Base-by-base conservation (phyloP, 2,797 vertebrate species). In the Hapalemur alaotrensis region DNA sequence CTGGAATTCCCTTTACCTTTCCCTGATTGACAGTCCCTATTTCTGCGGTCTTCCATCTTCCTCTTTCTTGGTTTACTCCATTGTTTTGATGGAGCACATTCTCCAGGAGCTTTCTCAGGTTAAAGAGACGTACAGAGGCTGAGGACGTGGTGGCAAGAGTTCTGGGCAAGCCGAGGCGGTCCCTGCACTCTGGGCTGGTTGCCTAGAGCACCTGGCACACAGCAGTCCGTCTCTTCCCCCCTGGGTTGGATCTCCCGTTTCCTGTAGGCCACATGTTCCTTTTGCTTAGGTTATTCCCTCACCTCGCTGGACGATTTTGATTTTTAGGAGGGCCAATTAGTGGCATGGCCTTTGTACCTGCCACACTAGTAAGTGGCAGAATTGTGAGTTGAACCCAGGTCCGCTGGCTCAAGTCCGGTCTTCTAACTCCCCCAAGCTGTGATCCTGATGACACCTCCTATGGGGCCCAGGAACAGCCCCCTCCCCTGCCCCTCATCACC, bases 111-210 rank as follows among this genome's bases (percentile, higher is more conserved):
- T 61, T 65, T 61, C 43, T 92, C 35, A 25, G 22, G 25, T 43
- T 72, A 1, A 22, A 32, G 67, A 91, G 10, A 9, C 7, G 30
- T 20, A 12, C 2, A 11, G 59, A 43, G 8, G 38, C 59, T 9
- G 2, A 38, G 46, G 65, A 25, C 5, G 0, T 57, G 84, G 59
- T 15, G 20, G 22, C 2, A 5, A 12, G 13, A 4, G 46, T 41
- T 3, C 3, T 0, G 9, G 0, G 28, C 17, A 4, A 85, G 41
- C 30, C 0, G 3, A 18, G 3, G 10, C 4, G 5, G 2, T 1
- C 25, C 14, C 41, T 61, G 18, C 0, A 6, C 2, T 9, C 20
- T 28, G n/a, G 94, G 59, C 43, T 4, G 14, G 30, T 28, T 28
- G 30, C 32, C 25, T 25, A 43, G 23, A 23, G 43, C 7, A 22